Evolutionary conservation across 2,113 vertebrate genomes (phyloP), one percentile per base, ranked within the genome.

Genomic region (Ascaphus truei): DNA sequence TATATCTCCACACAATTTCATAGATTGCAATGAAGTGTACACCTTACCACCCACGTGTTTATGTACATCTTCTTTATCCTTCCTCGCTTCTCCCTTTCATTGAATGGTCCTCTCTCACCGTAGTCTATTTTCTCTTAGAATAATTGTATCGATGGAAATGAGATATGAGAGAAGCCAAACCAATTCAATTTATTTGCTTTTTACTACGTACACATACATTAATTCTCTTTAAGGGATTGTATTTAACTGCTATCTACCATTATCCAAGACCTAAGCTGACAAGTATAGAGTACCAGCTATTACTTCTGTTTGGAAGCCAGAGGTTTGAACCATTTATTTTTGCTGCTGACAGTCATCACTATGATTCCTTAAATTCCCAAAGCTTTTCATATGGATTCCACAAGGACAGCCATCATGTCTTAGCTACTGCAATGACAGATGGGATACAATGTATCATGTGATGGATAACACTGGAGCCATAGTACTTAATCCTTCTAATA

Each of bases 401-500:
- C 88, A 87, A 86, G 87, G 86, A 86, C 84, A 74, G 84, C 88
- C 75, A 79, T 85, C 78, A 30, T 68, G 79, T 85, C 86, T 80
- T 74, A 75, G 86, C 81, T 76, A 68, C 77, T 69, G 83, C 76
- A 67, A 71, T 89, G 89, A 88, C 88, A 91, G 87, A 90, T 92
- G 87, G 89, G 83, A 83, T 82, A 77, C 81, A 88, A 80, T 72
- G 37, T 83, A 86, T 89, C 86, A 85, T 88, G 86, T 91, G 92
- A 92, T 92, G 88, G 87, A 93, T 93, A 88, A 88, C 80, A 81
- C 81, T 66, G 76, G 83, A 89, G 88, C 86, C 84, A 71, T 78
- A 77, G 80, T 86, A 85, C 89, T 90, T 90, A 92, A 92, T 93
- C 89, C 91, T 86, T 92, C 85, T 85, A 88, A 91, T 92, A 89